Percentiles rank a stretch among this genome's conserved stretches.
Conservation (phyloP, 2,113 vertebrate species). For the Oenanthe melanoleuca region DNA sequence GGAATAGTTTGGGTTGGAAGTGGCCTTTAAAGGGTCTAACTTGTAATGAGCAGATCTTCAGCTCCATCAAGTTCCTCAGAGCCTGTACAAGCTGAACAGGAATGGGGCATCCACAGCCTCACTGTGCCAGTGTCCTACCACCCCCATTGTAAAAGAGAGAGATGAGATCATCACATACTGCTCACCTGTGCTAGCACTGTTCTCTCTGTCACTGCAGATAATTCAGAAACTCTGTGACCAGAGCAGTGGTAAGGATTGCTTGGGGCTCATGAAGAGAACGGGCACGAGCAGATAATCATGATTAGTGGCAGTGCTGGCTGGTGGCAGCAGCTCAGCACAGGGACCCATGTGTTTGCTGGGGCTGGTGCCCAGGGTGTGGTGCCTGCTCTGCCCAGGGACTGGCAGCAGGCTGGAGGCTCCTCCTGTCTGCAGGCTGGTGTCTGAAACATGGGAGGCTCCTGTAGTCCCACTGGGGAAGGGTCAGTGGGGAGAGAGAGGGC, state of each 20-base stretch:
- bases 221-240: background rate
- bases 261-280: background rate
- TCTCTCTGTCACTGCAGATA: background rate
- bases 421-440: background rate
- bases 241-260: background rate
- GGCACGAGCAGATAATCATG: background rate
- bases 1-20: background rate
- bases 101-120: background rate
- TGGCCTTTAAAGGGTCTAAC: background rate
- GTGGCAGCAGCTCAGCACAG: background rate
- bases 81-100: background rate
- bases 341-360: rapidly evolving
- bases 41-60: background rate
- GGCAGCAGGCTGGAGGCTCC: background rate
- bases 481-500: background rate
- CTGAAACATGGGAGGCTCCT: background rate
- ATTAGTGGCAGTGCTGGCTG: background rate
- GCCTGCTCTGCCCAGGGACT: rapidly evolving
- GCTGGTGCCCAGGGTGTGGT: background rate
- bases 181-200: background rate
- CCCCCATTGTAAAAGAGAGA: too few relatives aligned
- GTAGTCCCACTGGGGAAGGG: rapidly evolving
- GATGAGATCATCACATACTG: background rate
- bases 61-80: background rate
- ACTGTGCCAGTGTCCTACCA: background rate